Conservation (phyloP, 2,888 invertebrate genomes). For the Pandemis heparana region DNA sequence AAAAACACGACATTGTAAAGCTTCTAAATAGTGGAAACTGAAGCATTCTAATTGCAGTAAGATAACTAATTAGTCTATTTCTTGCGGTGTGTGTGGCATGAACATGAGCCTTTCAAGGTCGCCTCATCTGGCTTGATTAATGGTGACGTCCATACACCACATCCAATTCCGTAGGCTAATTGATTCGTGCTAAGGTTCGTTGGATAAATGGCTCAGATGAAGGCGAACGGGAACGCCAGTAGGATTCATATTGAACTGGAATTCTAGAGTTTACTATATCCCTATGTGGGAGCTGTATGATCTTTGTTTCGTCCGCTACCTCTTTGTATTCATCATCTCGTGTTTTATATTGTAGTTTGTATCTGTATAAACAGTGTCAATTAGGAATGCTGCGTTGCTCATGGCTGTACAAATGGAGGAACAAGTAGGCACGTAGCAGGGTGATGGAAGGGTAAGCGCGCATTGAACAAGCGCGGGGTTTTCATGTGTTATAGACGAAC, state of each 20-base stretch:
- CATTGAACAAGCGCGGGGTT: too few species aligned
- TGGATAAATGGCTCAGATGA: constrained; percentile 21
- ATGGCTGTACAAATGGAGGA: too few species aligned
- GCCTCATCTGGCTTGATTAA: constrained; percentile 34
- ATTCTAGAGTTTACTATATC: neutral
- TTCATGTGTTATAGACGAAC: too few species aligned
- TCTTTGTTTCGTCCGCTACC: too few species aligned
- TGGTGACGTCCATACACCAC: constrained; percentile 33
- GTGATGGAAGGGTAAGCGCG: too few species aligned
- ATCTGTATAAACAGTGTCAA: too few species aligned
- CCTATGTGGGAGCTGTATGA: neutral
- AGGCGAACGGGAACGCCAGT: constrained; percentile 12
- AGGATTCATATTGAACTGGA: neutral
- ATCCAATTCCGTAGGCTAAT: constrained; percentile 35
- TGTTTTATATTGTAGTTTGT: too few species aligned
- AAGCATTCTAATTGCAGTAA: neutral
- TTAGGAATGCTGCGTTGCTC: too few species aligned
- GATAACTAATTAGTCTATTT: constrained; percentile 31
- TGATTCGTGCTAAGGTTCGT: constrained; percentile 22
- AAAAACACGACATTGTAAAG: too few species aligned
- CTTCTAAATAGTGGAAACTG: too few species aligned
- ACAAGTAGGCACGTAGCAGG: too few species aligned
- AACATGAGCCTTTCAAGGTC: constrained; percentile 33
- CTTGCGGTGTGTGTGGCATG: constrained; percentile 26
- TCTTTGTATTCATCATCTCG: too few species aligned